Evolutionary conservation across 2,797 vertebrate species (phyloP), one percentile per base, ranked within the genome.

Genomic region (Hyperoplus lanceolatus): DNA sequence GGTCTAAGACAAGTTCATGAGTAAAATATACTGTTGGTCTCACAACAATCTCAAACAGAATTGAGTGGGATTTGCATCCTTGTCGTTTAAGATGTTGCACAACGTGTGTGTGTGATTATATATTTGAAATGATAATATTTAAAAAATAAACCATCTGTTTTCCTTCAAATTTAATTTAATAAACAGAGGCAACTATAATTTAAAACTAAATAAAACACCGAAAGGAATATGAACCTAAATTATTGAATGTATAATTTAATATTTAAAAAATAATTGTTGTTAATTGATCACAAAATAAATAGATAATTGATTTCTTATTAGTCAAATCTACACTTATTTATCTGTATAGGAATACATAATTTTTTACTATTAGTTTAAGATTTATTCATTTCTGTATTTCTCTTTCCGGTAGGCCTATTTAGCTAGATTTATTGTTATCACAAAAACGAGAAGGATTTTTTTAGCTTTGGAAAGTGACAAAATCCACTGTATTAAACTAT

Each of bases 1-100:
- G 43, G 18, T 73, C 50, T 77, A 56, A 70, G 54, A 81, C 38
- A 42, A 55, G 60, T 53, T 68, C 57, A 29, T 41, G 11, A 58
- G 21, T 39, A 21, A 56, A 21, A 39, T 16, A 36, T 10, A 43
- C 29, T 29, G 29, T 29, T 3, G 18, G n/a, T 21, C n/a, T 10
- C 6, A 1, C 18, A 21, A 21, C 9, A 13, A 11, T 46, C 13
- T 68, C 39, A 9, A 14, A 12, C 5, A 10, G 12, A 43, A 5
- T 21, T 42, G 13, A 9, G 45, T 36, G 21, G 29, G 43, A 42
- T 59, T 53, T 12, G 42, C 7, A 4, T 66, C 8, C 45, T 59
- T 4, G 1, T 56, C 39, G 2, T 58, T 57, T 5, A 53, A 38
- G 3, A 36, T 8, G 3, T 8, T 4, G 3, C 36, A 18, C 36